Evolutionary conservation across 2,113 vertebrate genomes (phyloP), one percentile per base, ranked within the genome.

Genomic region (Coryphaenoides rupestris): DNA sequence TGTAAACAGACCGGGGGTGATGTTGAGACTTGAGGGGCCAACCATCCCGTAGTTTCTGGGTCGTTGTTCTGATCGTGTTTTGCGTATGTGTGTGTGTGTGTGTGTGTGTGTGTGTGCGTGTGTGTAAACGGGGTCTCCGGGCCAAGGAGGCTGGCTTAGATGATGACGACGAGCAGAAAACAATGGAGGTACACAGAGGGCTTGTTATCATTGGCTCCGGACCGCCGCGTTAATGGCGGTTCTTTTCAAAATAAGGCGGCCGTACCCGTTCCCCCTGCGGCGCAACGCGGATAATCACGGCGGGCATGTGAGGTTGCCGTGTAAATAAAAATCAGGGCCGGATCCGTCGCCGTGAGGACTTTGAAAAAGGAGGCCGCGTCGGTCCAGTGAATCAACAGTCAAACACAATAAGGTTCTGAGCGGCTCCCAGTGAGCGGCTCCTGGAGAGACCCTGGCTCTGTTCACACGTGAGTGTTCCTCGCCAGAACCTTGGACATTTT

Each of bases 1-100:
- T n/a, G n/a, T 80, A 87, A 87, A 86, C 65, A 86, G 78, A 81
- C 77, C 28, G 75, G 77, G 82, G 84, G 80, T 78, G 85, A 75
- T 83, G 78, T 86, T 69, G 79, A 40, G 79, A 78, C 79, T 67
- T 62, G 69, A 76, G n/a, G 78, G 78, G 45, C 21, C 50, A 55
- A 70, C 63, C 63, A 72, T 65, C 56, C 22, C 47, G 71, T 76
- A n/a, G 72, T 81, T 85, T 70, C n/a, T 55, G 17, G 1, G 33
- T 9, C 1, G 33, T 40, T 2, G 33, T 40, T 40, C 33, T 40
- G 33, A 40, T n/a, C n/a, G n/a, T n/a, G n/a, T n/a, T n/a, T n/a
- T n/a, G n/a, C n/a, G 21, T 67, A 62, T 65, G 24, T 55, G 70
- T 74, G n/a, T n/a, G n/a, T n/a, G n/a, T n/a, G 65, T 50, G 47